A percentile compares a stretch with the other conserved stretches of the same genome.
These are phyloP conservation scores for Phasianus colchicus DNA, from an alignment of 2,113 vertebrate species.

Conservation along the genomic window DNA sequence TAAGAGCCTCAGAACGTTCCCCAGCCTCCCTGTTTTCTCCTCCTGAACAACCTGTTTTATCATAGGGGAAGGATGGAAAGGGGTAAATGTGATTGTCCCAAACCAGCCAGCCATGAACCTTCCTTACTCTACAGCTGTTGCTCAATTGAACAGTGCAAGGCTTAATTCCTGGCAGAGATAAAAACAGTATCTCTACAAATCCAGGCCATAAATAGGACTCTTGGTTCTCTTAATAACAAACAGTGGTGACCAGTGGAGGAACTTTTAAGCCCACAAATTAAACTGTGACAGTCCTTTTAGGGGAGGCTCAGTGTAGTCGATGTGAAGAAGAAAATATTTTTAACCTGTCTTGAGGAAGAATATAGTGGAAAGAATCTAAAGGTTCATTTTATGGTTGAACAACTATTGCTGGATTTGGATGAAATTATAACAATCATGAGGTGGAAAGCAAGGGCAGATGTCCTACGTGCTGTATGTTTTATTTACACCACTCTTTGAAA, in stretches of 20 bases:
- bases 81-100: background rate
- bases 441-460: background rate
- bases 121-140: background rate
- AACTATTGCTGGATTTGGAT: background rate
- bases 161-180: slow-evolving; percentile 5
- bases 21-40: background rate
- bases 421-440: background rate
- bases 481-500: background rate
- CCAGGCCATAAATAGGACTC: background rate
- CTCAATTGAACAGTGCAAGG: slow-evolving; percentile 7
- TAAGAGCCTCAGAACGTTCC: background rate
- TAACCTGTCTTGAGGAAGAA: background rate
- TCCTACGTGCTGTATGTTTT: background rate
- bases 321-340: background rate
- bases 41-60: background rate
- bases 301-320: background rate
- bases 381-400: background rate
- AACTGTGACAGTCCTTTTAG: background rate
- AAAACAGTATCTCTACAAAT: slow-evolving; percentile 13
- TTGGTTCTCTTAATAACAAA: background rate
- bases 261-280: background rate
- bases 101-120: background rate
- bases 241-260: background rate
- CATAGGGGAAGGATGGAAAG: background rate
- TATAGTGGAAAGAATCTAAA: background rate